These are phyloP conservation scores for Meteorus cinctellus DNA, from an alignment of 2,888 invertebrate genomes.

Conservation along the genomic window DNA sequence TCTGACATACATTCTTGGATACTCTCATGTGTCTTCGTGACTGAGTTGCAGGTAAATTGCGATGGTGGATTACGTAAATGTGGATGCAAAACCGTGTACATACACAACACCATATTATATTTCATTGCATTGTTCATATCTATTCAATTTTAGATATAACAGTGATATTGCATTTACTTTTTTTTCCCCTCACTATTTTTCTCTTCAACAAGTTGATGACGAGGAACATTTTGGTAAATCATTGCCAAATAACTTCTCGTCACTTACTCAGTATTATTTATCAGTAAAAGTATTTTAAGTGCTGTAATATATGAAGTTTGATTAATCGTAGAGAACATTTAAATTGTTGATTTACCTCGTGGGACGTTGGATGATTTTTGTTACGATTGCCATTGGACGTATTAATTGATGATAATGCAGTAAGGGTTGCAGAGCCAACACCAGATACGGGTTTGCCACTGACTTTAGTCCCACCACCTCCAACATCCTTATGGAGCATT, in stretches of 20 bases:
- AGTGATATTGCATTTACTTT: not conserved
- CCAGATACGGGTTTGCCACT: constrained; percentile 70
- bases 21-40: constrained; percentile 28
- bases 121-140: not conserved
- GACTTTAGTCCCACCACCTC: constrained; percentile 70
- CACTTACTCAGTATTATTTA: not conserved
- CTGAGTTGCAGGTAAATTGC: constrained; percentile 39
- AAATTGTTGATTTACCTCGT: constrained; percentile 65
- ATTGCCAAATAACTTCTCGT: not conserved
- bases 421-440: constrained; percentile 71
- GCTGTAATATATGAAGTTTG: not conserved
- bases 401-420: constrained; percentile 70
- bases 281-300: not conserved
- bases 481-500: constrained; percentile 72
- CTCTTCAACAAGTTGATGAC: not conserved
- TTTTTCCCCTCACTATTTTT: not conserved
- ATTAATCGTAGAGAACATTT: not conserved
- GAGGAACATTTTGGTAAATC: not conserved
- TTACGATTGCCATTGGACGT: constrained; percentile 67
- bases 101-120: not conserved
- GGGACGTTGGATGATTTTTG: constrained; percentile 68
- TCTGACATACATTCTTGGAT: constrained; percentile 58
- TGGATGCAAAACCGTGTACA: not conserved
- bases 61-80: constrained; percentile 42
- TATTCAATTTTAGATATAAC: not conserved